Base-by-base conservation (phyloP, 2,888 invertebrate genomes). In the Halictus ligatus region DNA sequence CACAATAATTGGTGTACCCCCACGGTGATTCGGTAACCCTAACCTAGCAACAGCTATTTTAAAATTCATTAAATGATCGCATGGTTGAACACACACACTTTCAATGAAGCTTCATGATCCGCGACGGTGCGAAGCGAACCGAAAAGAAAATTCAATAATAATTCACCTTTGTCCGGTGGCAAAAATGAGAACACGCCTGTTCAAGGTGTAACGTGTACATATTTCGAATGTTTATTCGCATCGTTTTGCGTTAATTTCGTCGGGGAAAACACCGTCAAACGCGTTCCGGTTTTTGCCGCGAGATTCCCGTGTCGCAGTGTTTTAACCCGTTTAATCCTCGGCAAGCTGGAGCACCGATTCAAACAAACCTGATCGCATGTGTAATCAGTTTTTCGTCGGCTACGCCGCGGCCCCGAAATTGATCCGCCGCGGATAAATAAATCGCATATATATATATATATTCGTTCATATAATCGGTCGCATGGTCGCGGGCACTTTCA, bases 331-430 rank as follows among this genome's bases (percentile, higher is more conserved):
- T 64, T 64, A 64, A 64, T 64, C 25, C 60, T 15, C 29, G 60
- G 13, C 29, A 15, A 64, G 15, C 60, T 15, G 60, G 15, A 29
- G 6, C n/a, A n/a, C 7, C 29, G 60, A n/a, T n/a, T 29, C 60
- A 29, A 64, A 64, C 60, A 12, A 25, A 64, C 13, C 25, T 64
- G 60, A 64, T 64, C 25, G 60, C 60, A 25, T 29, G 29, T 13
- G 6, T 15, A 29, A 64, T 64, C 60, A 29, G 67, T 69, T 69
- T 72, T 84, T 83, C 71, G 71, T 78, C 78, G 29, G 29, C 75
- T 69, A 43, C 43, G n/a, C 21, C 40, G n/a, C 43, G 40, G 40
- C 29, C 29, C 72, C 2, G 46, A 50, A 54, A 40, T 35, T 40
- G 40, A 40, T 69, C 69, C 69, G 40, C 12, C n/a, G 21, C 69